Conservation (phyloP, 2,888 invertebrate species). For the Bombylius discolor region DNA sequence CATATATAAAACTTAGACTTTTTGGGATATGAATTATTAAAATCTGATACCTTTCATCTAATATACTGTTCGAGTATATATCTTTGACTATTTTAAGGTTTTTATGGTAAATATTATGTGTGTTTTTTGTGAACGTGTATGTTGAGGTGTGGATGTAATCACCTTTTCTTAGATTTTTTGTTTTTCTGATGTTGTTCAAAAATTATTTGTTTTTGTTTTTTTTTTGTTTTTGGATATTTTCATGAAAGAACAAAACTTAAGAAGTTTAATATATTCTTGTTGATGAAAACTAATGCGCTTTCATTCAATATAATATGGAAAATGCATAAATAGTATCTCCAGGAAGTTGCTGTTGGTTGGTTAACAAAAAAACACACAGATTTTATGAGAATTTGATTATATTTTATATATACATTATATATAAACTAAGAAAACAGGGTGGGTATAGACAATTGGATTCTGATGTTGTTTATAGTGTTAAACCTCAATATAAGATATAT, state of each 20-base stretch:
- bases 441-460: slow-evolving; percentile 1
- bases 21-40: slow-evolving; percentile 6
- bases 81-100: too few species aligned
- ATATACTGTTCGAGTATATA: not conserved
- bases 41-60: slow-evolving; percentile 5
- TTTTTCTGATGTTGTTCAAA: too few species aligned
- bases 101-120: too few species aligned
- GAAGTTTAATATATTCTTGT: not conserved
- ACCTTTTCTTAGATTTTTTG: not conserved
- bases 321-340: not conserved
- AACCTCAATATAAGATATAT: not conserved
- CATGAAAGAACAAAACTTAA: not conserved
- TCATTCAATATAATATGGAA: slow-evolving; percentile 1
- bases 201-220: too few species aligned
- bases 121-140: not conserved
- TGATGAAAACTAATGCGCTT: slow-evolving; percentile 7
- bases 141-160: slow-evolving; percentile 1
- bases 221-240: not conserved
- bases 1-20: not conserved
- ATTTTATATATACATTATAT: not conserved
- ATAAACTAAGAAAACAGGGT: not conserved
- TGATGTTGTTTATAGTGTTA: not conserved
- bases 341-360: too few species aligned
- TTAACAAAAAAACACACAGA: not conserved
- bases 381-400: not conserved